These are phyloP conservation scores for Sorex araneus DNA, from an alignment of 2,113 vertebrate genomes.

Conservation along the genomic window DNA sequence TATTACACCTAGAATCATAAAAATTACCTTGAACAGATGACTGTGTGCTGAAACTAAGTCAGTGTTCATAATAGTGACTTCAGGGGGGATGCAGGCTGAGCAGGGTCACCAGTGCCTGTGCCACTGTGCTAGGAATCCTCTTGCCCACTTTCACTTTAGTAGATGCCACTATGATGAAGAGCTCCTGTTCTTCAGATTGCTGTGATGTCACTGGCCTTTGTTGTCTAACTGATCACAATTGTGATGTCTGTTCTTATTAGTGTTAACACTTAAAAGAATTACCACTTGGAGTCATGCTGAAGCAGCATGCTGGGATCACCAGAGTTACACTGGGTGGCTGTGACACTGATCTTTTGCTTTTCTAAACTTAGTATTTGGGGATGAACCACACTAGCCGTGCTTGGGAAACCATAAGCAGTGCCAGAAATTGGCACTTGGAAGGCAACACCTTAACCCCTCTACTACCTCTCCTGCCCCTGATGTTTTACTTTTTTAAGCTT, in stretches of 20 bases:
- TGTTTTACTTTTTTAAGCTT: not conserved
- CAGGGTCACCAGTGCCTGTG: not conserved
- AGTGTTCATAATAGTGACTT: not conserved
- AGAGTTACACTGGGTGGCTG: too few species aligned
- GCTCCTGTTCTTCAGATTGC: not conserved
- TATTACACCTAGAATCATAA: not conserved
- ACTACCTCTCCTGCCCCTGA: not conserved
- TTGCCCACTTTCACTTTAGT: not conserved
- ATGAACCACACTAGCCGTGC: too few species aligned
- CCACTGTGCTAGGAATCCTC: not conserved
- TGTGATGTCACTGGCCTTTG: not conserved
- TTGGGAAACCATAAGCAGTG: too few species aligned
- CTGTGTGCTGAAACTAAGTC: not conserved
- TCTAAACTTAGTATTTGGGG: too few species aligned
- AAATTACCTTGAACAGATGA: not conserved
- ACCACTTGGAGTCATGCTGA: constrained; percentile 22
- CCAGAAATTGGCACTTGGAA: too few species aligned
- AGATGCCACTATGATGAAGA: not conserved
- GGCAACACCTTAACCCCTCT: too few species aligned
- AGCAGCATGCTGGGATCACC: not conserved
- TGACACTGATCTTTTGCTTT: too few species aligned
- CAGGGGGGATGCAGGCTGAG: not conserved
- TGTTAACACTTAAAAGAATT: constrained; percentile 9
- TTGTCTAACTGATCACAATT: not conserved
- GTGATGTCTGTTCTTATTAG: constrained; percentile 28